Percentiles rank a stretch among this genome's conserved stretches.
Evolutionary conservation across 53 echinoderm and acorn worm genomes (phyloP).

Genomic region (Pentamera pediparva): DNA sequence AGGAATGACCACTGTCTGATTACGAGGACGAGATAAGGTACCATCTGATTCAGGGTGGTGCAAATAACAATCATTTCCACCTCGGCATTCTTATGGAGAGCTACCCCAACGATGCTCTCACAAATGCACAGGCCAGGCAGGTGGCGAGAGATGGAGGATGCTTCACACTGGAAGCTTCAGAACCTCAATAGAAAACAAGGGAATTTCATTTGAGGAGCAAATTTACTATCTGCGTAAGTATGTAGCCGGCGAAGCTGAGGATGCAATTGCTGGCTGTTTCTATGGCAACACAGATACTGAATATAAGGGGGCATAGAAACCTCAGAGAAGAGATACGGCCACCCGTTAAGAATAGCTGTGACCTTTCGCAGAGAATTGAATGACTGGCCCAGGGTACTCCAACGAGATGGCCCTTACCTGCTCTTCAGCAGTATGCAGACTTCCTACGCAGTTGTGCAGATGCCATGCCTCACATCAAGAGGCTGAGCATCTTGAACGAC

Average conservation of each 20-base stretch:
- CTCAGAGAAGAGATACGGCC: too few species aligned
- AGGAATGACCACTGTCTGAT: too few species aligned
- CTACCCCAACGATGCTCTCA: too few species aligned
- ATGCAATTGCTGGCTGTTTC: constrained; percentile 43
- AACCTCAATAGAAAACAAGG: constrained; percentile 9
- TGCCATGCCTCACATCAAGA: too few species aligned
- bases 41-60: too few species aligned
- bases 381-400: constrained; percentile 42
- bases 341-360: constrained; percentile 44
- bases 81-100: too few species aligned
- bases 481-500: too few species aligned
- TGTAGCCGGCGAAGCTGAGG: constrained; percentile 24
- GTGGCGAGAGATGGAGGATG: too few species aligned
- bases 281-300: constrained; percentile 24
- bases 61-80: too few species aligned
- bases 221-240: constrained; percentile 14
- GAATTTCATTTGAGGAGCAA: constrained; percentile 23
- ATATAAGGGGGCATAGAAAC: constrained; percentile 45
- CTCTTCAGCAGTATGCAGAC: constrained; percentile 44
- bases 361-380: constrained; percentile 35
- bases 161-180: constrained; percentile 20
- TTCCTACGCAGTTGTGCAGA: too few species aligned
- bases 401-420: constrained; percentile 33
- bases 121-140: too few species aligned
- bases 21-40: too few species aligned